These are phyloP conservation scores for Scolopax rusticola DNA, from an alignment of 2,797 vertebrate species.

Conservation along the genomic window DNA sequence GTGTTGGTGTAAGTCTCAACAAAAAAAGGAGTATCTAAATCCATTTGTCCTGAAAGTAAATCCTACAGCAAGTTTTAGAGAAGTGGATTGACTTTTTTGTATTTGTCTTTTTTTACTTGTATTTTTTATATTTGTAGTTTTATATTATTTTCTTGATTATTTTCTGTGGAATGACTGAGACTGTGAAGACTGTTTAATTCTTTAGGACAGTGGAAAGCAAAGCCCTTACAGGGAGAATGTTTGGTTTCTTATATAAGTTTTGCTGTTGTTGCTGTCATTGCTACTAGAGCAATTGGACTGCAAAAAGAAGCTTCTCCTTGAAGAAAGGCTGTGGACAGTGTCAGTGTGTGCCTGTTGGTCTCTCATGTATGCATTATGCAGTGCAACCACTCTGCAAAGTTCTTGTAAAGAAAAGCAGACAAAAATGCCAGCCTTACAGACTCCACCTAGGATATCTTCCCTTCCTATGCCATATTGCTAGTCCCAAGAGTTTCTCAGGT, in stretches of 20 bases:
- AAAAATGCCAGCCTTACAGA: neutral
- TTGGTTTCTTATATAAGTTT: neutral
- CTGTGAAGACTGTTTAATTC: neutral
- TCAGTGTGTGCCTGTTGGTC: neutral
- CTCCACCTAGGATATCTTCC: neutral
- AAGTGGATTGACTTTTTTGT: neutral
- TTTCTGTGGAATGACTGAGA: rapidly evolving
- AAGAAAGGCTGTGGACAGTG: rapidly evolving
- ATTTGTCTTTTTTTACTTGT: neutral
- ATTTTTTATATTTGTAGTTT: neutral
- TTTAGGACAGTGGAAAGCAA: neutral
- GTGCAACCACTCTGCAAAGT: neutral
- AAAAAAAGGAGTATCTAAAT: neutral
- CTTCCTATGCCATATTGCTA: neutral
- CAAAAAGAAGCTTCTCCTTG: neutral
- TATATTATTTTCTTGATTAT: neutral
- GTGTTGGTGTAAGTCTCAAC: neutral
- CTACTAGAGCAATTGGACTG: neutral
- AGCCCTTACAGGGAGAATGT: neutral
- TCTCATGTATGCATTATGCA: neutral
- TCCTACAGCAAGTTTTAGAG: neutral
- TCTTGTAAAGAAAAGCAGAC: neutral
- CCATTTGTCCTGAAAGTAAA: neutral
- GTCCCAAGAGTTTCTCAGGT: neutral
- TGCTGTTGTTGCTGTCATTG: neutral